Evolutionary conservation across 1,140 invertebrate genomes (phyloP).

Genomic region (Drosophila paulistorum): DNA sequence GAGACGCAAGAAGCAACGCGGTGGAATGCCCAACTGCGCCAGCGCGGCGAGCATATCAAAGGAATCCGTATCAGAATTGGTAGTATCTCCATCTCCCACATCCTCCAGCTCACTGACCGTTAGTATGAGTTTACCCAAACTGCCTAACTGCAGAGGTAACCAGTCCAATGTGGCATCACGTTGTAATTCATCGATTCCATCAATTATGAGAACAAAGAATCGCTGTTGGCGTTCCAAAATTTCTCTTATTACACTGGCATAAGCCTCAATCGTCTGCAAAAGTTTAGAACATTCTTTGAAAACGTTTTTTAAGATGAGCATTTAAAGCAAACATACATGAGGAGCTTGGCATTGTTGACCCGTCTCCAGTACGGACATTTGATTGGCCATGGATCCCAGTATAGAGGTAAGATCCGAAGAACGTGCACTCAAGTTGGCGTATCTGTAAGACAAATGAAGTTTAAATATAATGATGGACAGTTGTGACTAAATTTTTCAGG

Average conservation of each 20-base stretch:
- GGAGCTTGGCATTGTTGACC: constrained; percentile 68
- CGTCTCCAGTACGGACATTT: constrained; percentile 74
- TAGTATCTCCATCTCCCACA: constrained; percentile 31
- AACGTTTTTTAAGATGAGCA: neutral
- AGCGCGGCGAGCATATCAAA: constrained; percentile 68
- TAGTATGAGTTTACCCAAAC: constrained; percentile 89
- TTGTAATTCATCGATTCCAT: constrained; percentile 88
- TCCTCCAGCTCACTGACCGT: constrained; percentile 84
- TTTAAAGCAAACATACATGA: constrained; percentile 60
- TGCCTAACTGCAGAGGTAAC: constrained; percentile 88
- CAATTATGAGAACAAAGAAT: constrained; percentile 87
- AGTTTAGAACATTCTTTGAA: too few relatives aligned
- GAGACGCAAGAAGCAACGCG: constrained; percentile 74
- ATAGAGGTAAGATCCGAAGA: constrained; percentile 76
- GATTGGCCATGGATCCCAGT: constrained; percentile 79
- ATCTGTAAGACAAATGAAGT: constrained; percentile 44
- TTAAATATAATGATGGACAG: neutral
- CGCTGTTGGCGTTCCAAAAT: constrained; percentile 65
- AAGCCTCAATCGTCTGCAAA: constrained; percentile 55
- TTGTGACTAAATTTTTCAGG: too few relatives aligned
- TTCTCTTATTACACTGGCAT: constrained; percentile 58
- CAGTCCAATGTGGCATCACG: constrained; percentile 85
- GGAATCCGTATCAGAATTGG: constrained; percentile 27
- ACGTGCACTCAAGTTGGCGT: constrained; percentile 72
- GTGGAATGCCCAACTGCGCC: constrained; percentile 71